Base-by-base conservation (phyloP, 64 coral and sea anemone species). In the Stichodactyla helianthus region DNA sequence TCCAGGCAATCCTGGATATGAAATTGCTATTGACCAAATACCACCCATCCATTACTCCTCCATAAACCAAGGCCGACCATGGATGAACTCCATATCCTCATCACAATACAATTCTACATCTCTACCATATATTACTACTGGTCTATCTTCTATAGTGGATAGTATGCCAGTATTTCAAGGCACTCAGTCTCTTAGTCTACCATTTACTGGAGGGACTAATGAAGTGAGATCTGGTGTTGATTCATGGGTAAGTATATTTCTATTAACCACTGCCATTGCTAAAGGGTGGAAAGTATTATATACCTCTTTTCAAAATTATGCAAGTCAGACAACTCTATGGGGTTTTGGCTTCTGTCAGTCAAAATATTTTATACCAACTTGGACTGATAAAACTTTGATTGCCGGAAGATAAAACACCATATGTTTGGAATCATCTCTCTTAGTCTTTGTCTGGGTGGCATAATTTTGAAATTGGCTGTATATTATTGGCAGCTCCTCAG, bases 1-100 rank as follows among this genome's bases (percentile, higher is more conserved):
- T n/a, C 51, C 64, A 97, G 94, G 88, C 54, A 93, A 92, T 77
- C 53, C 86, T 26, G 92, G 86, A 4, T 97, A 93, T 93, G 94
- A 97, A 22, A 90, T 97, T 71, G 87, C 79, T 81, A 51, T 93
- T 62, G 88, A 90, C 51, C 82, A 92, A 56, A 65, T 81, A 16
- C 31, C 71, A 18, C 27, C 85, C 54, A 26, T 92, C 18, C 68
- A 84, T 51, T 97, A 92, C 74, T 84, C 87, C 5, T 86, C 91
- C 12, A 10, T 93, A 51, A 88, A 90, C 2, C 44, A 85, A 62
- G 84, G 87, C 54, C 62, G 86, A 25, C 65, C 88, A 70, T 77
- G 26, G 63, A 82, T 84, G 18, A 79, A 82, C 2, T 52, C 53
- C 77, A 44, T 82, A 60, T 35, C 59, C 50, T 87, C 85, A 55